phyloP scores from a whole-genome alignment of 2,797 vertebrate species.

The Melanotaenia pygmaea region DNA sequence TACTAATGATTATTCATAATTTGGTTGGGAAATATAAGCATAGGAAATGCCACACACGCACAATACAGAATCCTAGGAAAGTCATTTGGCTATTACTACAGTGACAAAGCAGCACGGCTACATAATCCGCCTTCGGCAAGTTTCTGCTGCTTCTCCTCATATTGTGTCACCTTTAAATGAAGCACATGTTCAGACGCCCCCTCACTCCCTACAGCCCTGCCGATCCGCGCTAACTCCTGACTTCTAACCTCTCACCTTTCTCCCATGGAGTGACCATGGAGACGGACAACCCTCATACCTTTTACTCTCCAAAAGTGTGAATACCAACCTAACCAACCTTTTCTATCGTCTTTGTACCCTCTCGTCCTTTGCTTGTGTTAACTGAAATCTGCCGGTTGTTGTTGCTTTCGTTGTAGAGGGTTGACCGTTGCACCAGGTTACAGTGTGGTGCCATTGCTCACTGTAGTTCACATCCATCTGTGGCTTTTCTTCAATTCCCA shows the following conservation, averaged over 20 bases:
- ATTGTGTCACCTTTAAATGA: conserved; percentile 65
- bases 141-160: conserved; percentile 53
- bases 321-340: conserved; percentile 56
- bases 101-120: conserved; percentile 38
- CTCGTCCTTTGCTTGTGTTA: conserved; percentile 52
- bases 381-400: conserved; percentile 38
- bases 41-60: conserved; percentile 67
- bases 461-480: conserved; percentile 73
- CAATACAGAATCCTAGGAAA: conserved; percentile 49
- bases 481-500: conserved; percentile 62
- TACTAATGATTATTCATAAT: conserved; percentile 77
- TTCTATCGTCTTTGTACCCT: conserved; percentile 55
- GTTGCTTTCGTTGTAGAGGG: conserved; percentile 80
- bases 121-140: conserved; percentile 42
- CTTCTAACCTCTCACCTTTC: conserved; percentile 75
- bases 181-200: conserved; percentile 60
- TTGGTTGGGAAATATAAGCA: conserved; percentile 58
- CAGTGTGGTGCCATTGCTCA: conserved; percentile 81
- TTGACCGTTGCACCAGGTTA: conserved; percentile 89
- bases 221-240: conserved; percentile 74
- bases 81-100: conserved; percentile 52
- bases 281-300: conserved; percentile 93
- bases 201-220: conserved; percentile 85
- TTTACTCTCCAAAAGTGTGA: conserved; percentile 49
- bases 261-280: conserved; percentile 97